phyloP scores from a whole-genome alignment of 2,888 invertebrate species.

The Xestia rhomboidea region DNA sequence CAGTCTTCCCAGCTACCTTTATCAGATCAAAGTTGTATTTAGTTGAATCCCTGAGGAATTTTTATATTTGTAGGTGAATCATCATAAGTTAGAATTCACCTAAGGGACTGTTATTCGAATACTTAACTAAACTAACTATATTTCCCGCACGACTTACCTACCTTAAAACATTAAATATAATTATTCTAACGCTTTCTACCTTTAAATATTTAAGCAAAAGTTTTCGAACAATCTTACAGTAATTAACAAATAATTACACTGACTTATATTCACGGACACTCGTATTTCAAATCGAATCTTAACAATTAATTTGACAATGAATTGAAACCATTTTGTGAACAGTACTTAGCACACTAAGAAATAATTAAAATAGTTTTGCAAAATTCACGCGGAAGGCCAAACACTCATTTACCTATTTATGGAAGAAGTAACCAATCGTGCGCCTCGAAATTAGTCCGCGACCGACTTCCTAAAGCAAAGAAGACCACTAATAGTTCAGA shows the following conservation, averaged over 20 bases:
- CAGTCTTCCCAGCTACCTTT: neutral
- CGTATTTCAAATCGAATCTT: neutral
- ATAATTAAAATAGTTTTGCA: neutral
- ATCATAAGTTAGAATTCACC: neutral
- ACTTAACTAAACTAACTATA: too few species aligned
- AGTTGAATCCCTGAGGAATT: neutral
- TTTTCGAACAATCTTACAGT: neutral
- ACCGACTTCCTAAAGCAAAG: constrained; percentile 22
- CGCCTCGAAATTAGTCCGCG: constrained; percentile 29
- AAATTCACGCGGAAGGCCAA: neutral
- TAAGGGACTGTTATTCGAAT: neutral
- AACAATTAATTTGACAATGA: neutral
- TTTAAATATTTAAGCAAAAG: constrained; percentile 1
- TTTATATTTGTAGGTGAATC: neutral
- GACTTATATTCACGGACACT: neutral
- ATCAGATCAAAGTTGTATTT: neutral
- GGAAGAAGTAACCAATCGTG: constrained; percentile 5
- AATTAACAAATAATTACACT: neutral
- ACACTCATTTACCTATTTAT: neutral
- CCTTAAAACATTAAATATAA: neutral
- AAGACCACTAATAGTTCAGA: constrained; percentile 21
- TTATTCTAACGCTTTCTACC: neutral
- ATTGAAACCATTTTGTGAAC: neutral
- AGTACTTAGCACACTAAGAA: neutral
- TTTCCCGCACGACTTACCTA: neutral